phyloP scores from a whole-genome alignment of 2,113 vertebrate species.

The Bagarius yarrelli region DNA sequence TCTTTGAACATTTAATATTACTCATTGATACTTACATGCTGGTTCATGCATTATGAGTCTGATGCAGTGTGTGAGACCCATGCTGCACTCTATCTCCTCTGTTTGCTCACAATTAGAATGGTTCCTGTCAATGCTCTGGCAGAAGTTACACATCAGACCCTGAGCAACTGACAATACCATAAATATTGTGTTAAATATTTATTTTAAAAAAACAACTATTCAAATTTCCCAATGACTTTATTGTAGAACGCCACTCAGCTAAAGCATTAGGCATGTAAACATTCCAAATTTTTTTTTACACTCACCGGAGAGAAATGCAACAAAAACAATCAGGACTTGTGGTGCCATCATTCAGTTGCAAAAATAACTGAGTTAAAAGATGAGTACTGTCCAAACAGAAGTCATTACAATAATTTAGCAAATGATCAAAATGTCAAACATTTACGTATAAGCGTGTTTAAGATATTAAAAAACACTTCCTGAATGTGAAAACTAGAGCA shows the following conservation, averaged over 20 bases:
- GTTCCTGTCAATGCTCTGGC: slow-evolving; percentile 16
- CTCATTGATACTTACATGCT: slow-evolving; percentile 34
- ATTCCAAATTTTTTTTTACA: not conserved
- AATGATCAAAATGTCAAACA: not conserved
- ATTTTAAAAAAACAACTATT: not conserved
- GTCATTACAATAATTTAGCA: not conserved
- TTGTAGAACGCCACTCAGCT: not conserved
- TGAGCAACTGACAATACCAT: slow-evolving; percentile 30
- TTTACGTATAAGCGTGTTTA: not conserved
- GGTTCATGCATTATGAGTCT: slow-evolving; percentile 16
- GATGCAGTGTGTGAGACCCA: slow-evolving; percentile 25
- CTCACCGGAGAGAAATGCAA: slow-evolving; percentile 45
- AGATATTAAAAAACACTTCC: not conserved
- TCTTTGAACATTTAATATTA: not conserved
- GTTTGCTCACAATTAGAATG: not conserved
- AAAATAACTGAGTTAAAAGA: not conserved
- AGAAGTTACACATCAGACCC: slow-evolving; percentile 46
- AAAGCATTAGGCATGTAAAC: slow-evolving; percentile 1
- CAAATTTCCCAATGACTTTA: no score
- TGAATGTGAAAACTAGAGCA: not conserved
- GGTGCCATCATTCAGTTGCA: slow-evolving; percentile 39
- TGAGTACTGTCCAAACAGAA: slow-evolving; percentile 3
- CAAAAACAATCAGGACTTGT: slow-evolving; percentile 27
- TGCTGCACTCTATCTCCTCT: not conserved
- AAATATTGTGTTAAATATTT: not conserved